Evolutionary conservation across 2,113 vertebrate genomes (phyloP).

Genomic region (Rhea pennata): DNA sequence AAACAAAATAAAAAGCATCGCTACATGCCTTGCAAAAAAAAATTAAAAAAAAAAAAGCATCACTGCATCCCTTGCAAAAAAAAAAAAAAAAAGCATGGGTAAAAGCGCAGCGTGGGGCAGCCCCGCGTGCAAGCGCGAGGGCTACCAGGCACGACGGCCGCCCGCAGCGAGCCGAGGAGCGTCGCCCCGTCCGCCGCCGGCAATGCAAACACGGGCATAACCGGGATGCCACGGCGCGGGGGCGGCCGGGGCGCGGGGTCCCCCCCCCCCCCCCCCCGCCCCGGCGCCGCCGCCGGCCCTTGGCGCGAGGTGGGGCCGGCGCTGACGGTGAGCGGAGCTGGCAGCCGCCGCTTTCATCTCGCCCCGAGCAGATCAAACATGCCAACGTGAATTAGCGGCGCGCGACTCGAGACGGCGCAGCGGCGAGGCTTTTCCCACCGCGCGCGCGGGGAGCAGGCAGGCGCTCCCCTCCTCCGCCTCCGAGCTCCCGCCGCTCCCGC

Average conservation of each 20-base stretch:
- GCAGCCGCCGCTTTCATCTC: conserved; percentile 58
- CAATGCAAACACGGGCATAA: neutral
- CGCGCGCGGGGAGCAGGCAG: neutral
- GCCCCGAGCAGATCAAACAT: conserved; percentile 48
- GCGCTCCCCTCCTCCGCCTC: no score
- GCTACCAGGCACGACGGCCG: no score
- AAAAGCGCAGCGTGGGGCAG: no score
- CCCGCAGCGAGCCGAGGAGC: no score
- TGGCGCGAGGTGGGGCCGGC: neutral
- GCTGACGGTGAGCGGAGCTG: conserved; percentile 36
- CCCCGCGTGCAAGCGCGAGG: no score
- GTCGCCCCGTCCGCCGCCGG: neutral
- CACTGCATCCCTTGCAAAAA: no score
- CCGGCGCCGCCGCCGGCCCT: neutral
- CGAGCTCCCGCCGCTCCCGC: no score
- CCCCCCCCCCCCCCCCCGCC: neutral
- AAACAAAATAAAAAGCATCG: no score
- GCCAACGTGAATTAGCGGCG: conserved; percentile 57
- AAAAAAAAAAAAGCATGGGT: no score
- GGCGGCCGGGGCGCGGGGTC: neutral
- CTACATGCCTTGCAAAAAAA: no score
- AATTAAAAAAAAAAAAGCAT: no score
- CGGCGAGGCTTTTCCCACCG: conserved; percentile 58
- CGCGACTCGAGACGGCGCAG: neutral
- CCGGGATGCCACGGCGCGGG: neutral